Percentiles rank a stretch among this genome's conserved stretches.
These are phyloP conservation scores for Drosophila chauvacae DNA, from an alignment of 1,140 invertebrate genomes.

Conservation along the genomic window DNA sequence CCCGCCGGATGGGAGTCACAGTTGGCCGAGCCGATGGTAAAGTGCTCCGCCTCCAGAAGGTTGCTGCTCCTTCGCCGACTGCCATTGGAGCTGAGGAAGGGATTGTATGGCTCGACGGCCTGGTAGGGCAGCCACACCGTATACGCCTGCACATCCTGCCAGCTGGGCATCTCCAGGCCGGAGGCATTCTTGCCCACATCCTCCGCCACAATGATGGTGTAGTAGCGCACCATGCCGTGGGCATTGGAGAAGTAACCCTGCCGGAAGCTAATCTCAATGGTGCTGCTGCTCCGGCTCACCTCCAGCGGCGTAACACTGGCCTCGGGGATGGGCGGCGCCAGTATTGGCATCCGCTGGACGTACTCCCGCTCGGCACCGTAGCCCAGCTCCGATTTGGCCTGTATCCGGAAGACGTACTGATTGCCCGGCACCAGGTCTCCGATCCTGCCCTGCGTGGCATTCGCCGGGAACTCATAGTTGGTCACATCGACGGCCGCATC, in stretches of 20 bases:
- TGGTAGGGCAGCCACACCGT: conserved; percentile 96
- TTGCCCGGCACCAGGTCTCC: conserved; percentile 91
- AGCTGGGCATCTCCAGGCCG: conserved; percentile 93
- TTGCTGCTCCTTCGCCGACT: conserved; percentile 85
- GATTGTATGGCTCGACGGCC: conserved; percentile 94
- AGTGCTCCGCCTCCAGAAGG: conserved; percentile 87
- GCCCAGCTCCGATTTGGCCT: conserved; percentile 94
- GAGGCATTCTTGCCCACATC: conserved; percentile 93
- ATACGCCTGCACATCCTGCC: conserved; percentile 95
- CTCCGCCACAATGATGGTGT: conserved; percentile 96
- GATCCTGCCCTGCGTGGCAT: conserved; percentile 89
- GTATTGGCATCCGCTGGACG: conserved; percentile 93
- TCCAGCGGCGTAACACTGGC: conserved; percentile 91
- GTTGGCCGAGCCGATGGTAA: conserved; percentile 92
- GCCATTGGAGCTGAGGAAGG: conserved; percentile 88
- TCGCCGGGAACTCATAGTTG: conserved; percentile 88
- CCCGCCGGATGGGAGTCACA: conserved; percentile 89
- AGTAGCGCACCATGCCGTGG: conserved; percentile 93
- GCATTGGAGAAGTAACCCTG: conserved; percentile 96
- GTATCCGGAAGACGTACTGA: conserved; percentile 92
- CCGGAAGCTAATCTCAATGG: conserved; percentile 93
- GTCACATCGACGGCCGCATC: conserved; percentile 86
- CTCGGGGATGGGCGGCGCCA: conserved; percentile 91
- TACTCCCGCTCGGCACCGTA: conserved; percentile 90
- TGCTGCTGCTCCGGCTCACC: conserved; percentile 90